Evolutionary conservation across 2,113 vertebrate genomes (phyloP).

Genomic region (Cyanoliseus patagonus): DNA sequence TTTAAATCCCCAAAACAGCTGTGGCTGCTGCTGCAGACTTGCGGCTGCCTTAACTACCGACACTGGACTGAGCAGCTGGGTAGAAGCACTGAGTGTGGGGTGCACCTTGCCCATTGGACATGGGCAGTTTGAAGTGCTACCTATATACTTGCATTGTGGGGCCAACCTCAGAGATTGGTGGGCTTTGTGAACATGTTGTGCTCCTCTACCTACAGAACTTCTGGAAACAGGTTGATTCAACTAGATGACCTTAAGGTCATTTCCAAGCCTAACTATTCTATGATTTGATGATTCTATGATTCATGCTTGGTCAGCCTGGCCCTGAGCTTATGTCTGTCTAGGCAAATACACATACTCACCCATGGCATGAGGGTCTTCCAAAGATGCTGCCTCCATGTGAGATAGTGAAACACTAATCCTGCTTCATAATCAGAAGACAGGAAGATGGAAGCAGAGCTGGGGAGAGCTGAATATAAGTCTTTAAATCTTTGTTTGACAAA

Average conservation of each 20-base stretch:
- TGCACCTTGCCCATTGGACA: background rate
- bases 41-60: background rate
- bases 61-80: background rate
- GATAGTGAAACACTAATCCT: background rate
- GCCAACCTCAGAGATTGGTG: rapidly evolving
- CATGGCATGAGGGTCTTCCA: background rate
- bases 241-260: too few species aligned
- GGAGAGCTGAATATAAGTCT: background rate
- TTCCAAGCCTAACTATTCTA: too few species aligned
- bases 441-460: background rate
- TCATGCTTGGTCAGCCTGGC: background rate
- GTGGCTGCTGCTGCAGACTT: constrained; percentile 8
- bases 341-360: background rate
- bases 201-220: background rate
- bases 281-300: too few species aligned
- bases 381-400: background rate
- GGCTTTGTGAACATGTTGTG: background rate
- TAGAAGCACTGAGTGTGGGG: background rate
- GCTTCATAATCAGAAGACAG: background rate
- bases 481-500: background rate
- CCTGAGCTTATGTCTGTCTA: background rate
- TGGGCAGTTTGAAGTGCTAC: background rate
- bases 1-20: constrained; percentile 30
- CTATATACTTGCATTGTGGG: background rate
- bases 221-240: background rate